Conservation (phyloP, 2,113 vertebrate species). For the Psettodes erumei region DNA sequence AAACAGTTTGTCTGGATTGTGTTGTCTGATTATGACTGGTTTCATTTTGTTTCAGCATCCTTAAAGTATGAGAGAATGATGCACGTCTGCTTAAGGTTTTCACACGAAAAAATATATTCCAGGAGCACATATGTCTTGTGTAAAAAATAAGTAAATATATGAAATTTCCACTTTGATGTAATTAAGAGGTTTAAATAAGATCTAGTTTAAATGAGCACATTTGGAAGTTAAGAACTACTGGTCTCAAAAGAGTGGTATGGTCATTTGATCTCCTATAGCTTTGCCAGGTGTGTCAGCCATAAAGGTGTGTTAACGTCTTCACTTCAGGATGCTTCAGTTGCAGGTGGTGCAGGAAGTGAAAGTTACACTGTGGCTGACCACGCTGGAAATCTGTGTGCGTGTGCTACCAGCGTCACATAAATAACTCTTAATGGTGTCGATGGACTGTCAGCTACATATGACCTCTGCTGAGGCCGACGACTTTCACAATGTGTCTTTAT, state of each 20-base stretch:
- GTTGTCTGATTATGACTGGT: no score
- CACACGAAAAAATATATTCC: no score
- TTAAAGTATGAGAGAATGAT: no score
- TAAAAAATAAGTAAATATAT: no score
- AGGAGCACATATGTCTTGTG: no score
- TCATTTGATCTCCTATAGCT: neutral
- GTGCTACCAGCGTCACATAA: neutral
- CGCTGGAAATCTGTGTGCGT: neutral
- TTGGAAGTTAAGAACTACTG: no score
- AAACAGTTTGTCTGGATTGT: no score
- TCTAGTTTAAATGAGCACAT: no score
- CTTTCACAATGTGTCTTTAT: neutral
- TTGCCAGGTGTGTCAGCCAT: neutral
- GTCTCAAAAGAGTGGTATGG: neutral
- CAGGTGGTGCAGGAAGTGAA: slow-evolving; percentile 10
- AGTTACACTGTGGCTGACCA: neutral
- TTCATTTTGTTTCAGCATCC: no score
- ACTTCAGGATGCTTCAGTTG: neutral
- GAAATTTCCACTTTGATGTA: no score
- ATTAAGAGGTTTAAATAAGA: no score
- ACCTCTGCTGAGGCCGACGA: slow-evolving; percentile 1
- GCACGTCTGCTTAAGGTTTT: no score
- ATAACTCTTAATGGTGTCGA: neutral
- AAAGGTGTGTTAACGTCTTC: neutral
- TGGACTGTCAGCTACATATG: neutral